Conservation (phyloP, 1,140 invertebrate genomes). For the Camponotus floridanus region DNA sequence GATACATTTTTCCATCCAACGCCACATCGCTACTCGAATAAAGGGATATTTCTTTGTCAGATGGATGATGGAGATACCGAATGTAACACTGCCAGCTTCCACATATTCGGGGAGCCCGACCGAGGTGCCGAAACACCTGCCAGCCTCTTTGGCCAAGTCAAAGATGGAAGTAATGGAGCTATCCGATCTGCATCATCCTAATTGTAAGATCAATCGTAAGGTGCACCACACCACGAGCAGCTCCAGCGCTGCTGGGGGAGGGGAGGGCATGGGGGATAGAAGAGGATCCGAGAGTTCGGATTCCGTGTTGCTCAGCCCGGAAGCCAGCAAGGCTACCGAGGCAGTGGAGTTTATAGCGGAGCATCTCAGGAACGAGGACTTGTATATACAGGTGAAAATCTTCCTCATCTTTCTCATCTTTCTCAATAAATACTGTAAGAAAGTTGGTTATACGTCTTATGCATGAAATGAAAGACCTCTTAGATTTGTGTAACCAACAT, state of each 20-base stretch:
- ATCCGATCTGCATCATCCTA: conserved; percentile 97
- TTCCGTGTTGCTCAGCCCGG: conserved; percentile 95
- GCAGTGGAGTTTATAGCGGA: conserved; percentile 99
- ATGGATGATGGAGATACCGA: conserved; percentile 99
- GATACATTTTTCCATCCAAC: not conserved
- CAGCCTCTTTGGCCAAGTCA: conserved; percentile 88
- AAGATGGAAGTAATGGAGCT: conserved; percentile 97
- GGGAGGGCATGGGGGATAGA: conserved; percentile 88
- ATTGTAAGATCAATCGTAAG: conserved; percentile 97
- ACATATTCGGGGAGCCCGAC: conserved; percentile 91
- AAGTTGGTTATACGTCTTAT: not conserved
- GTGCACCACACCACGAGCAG: conserved; percentile 86
- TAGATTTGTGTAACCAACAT: not conserved
- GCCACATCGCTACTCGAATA: not conserved
- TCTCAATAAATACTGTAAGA: not conserved
- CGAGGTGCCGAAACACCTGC: conserved; percentile 91
- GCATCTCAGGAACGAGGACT: conserved; percentile 98
- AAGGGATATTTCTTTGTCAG: conserved; percentile 76
- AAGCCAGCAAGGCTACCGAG: conserved; percentile 97
- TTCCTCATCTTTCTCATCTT: not conserved
- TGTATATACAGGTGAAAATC: conserved; percentile 96
- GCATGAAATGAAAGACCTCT: not conserved
- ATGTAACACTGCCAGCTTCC: conserved; percentile 93
- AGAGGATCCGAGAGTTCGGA: conserved; percentile 96
- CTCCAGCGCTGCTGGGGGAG: conserved; percentile 88